Conservation (phyloP, 1,140 invertebrate species). For the Ericerus pela region DNA sequence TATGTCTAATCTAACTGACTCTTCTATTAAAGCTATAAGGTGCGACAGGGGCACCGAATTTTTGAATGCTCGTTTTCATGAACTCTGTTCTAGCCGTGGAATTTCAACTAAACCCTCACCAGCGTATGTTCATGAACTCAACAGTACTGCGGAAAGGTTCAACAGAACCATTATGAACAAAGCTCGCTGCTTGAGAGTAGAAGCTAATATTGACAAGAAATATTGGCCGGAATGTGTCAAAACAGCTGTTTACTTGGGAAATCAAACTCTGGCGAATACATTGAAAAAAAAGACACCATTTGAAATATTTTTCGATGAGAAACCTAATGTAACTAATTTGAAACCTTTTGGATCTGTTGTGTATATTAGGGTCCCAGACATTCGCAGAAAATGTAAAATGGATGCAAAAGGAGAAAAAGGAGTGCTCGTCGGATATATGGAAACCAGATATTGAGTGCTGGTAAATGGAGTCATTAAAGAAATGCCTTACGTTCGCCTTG, state of each 20-base stretch:
- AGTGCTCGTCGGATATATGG: too few species aligned
- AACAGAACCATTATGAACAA: constrained; percentile 18
- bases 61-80: constrained; percentile 4
- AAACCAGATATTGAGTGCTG: too few species aligned
- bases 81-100: not conserved
- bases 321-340: not conserved
- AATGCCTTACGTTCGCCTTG: too few species aligned
- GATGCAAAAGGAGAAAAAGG: too few species aligned
- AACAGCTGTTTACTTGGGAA: constrained; percentile 17
- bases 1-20: too few species aligned
- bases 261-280: constrained; percentile 13
- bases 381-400: too few species aligned
- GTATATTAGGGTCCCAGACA: constrained; percentile 21
- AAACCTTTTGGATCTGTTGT: constrained; percentile 21
- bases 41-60: constrained; percentile 19
- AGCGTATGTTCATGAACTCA: not conserved
- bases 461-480: too few species aligned
- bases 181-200: constrained; percentile 17
- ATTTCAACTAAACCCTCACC: not conserved
- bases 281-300: not conserved
- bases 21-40: too few species aligned
- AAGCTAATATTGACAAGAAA: constrained; percentile 10
- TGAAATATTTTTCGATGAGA: not conserved
- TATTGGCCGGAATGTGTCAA: constrained; percentile 19
- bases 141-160: constrained; percentile 15